Evolutionary conservation across 1,140 invertebrate genomes (phyloP), one percentile per base, ranked within the genome.

Genomic region (Sarcophaga bullata): DNA sequence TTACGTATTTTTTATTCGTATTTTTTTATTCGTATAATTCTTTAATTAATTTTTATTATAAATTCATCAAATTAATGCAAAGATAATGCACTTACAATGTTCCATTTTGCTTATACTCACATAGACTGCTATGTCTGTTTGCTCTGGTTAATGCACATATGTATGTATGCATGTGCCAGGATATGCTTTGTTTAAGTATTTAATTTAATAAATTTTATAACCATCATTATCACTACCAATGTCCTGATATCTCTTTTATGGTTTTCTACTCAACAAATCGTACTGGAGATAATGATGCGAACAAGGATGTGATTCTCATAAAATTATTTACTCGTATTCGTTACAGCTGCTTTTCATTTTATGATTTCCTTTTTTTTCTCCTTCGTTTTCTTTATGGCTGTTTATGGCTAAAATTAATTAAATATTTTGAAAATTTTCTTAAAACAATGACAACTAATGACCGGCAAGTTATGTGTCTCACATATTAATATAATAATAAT

Each of bases 391-490:
- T 19, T 68, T 68, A 68, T 25, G n/a, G n/a, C 19, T 68, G 17
- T 68, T 19, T 25, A 19, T 19, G 19, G 17, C n/a, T 68, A 9
- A 68, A 68, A 68, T 68, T 68, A 68, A 68, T 68, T 68, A 68
- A 68, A 68, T 68, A 68, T 68, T 68, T 68, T 68, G n/a, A 68
- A 68, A 68, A 68, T 68, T 68, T 19, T 68, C 17, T 68, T 68
- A 68, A 68, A 68, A 68, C 62, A 68, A 68, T 68, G 62, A 68
- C 62, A 68, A 19, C n/a, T 68, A 68, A 68, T 68, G 62, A 68
- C 62, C 62, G 17, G 62, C 62, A 25, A 19, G 62, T 68, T 68
- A 25, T 25, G 62, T 25, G 62, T 25, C 62, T 19, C 17, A 68
- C 62, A 68, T 68, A 68, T 68, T 68, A 19, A 52, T 52, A 52